Percentiles rank a stretch among this genome's conserved stretches.
phyloP scores from a whole-genome alignment of 1,140 invertebrate species.

The Drosophila auraria region DNA sequence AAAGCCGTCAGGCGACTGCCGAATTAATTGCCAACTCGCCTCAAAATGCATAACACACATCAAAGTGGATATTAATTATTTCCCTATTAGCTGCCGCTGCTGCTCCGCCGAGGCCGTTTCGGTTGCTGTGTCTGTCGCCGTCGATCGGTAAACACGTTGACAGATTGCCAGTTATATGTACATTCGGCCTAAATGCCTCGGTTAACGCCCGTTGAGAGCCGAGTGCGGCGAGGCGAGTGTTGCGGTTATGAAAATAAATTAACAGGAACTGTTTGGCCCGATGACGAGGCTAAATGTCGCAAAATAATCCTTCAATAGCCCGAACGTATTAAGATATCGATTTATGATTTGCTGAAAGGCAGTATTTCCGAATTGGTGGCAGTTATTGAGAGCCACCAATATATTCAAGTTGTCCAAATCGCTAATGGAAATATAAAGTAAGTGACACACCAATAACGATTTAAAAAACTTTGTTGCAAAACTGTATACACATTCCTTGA shows the following conservation, averaged over 20 bases:
- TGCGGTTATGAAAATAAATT: slow-evolving; percentile 9
- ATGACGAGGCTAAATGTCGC: slow-evolving; percentile 23
- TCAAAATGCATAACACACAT: slow-evolving; percentile 48
- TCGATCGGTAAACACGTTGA: slow-evolving; percentile 46
- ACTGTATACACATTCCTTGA: not conserved
- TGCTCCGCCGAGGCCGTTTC: slow-evolving; percentile 23
- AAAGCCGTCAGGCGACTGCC: slow-evolving; percentile 35
- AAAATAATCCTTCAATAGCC: slow-evolving; percentile 25
- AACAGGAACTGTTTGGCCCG: slow-evolving; percentile 20
- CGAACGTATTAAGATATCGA: not conserved
- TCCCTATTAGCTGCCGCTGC: slow-evolving; percentile 51
- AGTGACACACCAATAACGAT: not conserved
- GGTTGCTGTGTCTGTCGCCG: slow-evolving; percentile 22
- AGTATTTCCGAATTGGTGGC: slow-evolving; percentile 9
- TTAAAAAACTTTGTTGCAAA: not conserved
- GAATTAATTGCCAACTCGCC: slow-evolving; percentile 40
- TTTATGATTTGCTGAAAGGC: slow-evolving; percentile 17
- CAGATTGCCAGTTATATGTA: slow-evolving; percentile 50
- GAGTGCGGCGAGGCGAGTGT: not conserved
- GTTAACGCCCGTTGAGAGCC: slow-evolving; percentile 33
- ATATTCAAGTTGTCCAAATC: not conserved
- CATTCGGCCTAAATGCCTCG: slow-evolving; percentile 45
- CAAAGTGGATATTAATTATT: slow-evolving; percentile 63
- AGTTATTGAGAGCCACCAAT: slow-evolving; percentile 4
- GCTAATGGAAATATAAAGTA: not conserved